Evolutionary conservation across 2,888 invertebrate genomes (phyloP), one percentile per base, ranked within the genome.

Genomic region (Cancer borealis): DNA sequence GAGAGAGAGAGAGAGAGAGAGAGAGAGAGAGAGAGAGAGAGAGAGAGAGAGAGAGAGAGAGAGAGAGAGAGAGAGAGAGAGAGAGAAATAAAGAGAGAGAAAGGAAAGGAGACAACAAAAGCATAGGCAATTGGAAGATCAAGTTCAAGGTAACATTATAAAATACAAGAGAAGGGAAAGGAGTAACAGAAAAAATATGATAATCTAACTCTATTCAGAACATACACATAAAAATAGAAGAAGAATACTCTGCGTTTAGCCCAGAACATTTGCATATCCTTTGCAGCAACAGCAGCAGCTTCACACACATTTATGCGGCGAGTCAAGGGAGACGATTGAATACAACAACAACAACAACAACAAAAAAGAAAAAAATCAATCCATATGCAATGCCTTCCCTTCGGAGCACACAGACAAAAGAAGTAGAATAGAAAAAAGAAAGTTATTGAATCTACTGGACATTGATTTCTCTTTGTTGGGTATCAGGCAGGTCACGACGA

Each of bases 261-360:
- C n/a, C n/a, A 79, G 79, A 79, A 79, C 79, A 79, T 79, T 79
- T 30, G 79, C 79, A 79, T 30, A 79, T 30, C 79, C 12, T 79
- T 79, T 30, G 12, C 79, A 30, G 8, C 79, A 30, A 0, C 79
- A 26, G 30, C 79, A 39, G 39, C 39, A 39, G 39, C 39, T 21
- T 21, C 30, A 30, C 79, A 12, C 79, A 79, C 79, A 79, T 79
- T 79, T 30, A 79, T 30, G 30, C 30, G 30, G 30, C 30, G 30
- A 79, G 12, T 30, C 79, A 79, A 79, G 30, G 79, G 30, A 79
- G 79, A 30, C 79, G 79, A 79, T 79, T 26, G 79, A 79, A 79
- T 79, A 30, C 79, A 26, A 26, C 6, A 79, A 79, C 30, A 30
- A 26, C 26, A 54, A 10, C 54, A 4, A 1, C 54, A 2, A 39